A percentile compares a stretch with the other conserved stretches of the same genome.
Evolutionary conservation across 2,797 vertebrate species (phyloP).

Genomic region (Squalus acanthias): DNA sequence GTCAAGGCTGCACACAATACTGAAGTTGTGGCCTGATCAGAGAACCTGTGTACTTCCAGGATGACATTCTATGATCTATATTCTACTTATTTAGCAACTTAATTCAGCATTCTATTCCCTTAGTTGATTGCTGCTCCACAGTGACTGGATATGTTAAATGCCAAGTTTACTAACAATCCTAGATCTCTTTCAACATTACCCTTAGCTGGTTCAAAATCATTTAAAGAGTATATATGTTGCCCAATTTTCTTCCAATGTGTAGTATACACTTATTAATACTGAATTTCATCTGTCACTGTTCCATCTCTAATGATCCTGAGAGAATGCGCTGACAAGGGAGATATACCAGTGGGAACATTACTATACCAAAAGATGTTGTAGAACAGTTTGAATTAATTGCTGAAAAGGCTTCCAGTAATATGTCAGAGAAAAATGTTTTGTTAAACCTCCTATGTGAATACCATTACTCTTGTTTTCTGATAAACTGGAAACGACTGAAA

Average conservation of each 20-base stretch:
- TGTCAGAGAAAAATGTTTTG: background rate
- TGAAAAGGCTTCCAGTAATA: background rate
- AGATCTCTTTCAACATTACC: background rate
- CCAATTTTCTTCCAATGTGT: background rate
- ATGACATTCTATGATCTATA: background rate
- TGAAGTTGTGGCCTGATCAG: background rate
- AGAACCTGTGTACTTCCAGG: background rate
- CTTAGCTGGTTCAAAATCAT: background rate
- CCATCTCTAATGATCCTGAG: background rate
- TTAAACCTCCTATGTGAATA: background rate
- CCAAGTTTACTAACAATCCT: background rate
- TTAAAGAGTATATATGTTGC: background rate
- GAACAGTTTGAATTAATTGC: background rate
- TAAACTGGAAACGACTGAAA: background rate
- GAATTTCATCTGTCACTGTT: background rate
- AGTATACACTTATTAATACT: background rate
- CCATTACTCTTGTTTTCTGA: background rate
- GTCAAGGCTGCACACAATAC: background rate
- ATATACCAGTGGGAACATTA: background rate
- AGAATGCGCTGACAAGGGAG: background rate
- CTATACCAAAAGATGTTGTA: background rate
- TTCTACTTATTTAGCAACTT: background rate
- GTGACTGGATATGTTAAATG: background rate
- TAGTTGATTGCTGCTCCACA: background rate
- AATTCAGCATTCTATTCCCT: background rate